phyloP scores from a whole-genome alignment of 2,113 vertebrate genomes.

The Triplophysa siluroides region DNA sequence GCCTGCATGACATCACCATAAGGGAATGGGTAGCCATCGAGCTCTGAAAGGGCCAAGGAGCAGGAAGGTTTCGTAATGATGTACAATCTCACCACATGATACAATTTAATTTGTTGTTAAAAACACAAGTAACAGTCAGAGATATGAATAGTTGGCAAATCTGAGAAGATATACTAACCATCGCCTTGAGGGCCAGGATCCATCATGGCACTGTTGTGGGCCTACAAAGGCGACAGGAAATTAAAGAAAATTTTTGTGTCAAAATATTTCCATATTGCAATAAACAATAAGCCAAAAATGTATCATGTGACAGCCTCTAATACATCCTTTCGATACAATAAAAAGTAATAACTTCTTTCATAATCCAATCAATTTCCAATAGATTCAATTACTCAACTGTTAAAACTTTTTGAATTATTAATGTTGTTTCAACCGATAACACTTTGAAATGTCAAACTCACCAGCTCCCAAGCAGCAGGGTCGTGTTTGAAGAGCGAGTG shows the following conservation, averaged over 20 bases:
- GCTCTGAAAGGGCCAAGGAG: conserved; percentile 57
- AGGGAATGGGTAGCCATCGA: conserved; percentile 48
- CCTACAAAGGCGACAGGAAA: conserved; percentile 59
- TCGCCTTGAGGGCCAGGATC: conserved; percentile 57
- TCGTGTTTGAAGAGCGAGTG: conserved; percentile 95
- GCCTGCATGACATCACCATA: conserved; percentile 39
- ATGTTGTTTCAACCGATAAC: too few relatives aligned
- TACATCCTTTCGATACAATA: too few relatives aligned
- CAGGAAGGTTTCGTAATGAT: background rate
- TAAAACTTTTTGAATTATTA: too few relatives aligned
- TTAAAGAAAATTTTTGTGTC: background rate
- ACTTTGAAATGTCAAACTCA: conserved; percentile 68
- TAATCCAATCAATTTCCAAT: background rate
- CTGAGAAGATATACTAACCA: conserved; percentile 63
- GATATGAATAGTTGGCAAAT: background rate
- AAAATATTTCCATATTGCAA: background rate
- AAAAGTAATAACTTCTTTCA: background rate
- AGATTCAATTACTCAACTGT: background rate
- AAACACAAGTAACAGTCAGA: background rate
- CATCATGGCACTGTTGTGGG: conserved; percentile 61
- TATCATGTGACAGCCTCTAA: too few relatives aligned
- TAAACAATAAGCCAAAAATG: too few relatives aligned
- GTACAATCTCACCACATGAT: background rate
- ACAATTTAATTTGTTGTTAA: background rate
- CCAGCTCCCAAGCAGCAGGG: conserved; percentile 88